These are phyloP conservation scores for Xylota sylvarum DNA, from an alignment of 2,888 invertebrate genomes.

Conservation along the genomic window DNA sequence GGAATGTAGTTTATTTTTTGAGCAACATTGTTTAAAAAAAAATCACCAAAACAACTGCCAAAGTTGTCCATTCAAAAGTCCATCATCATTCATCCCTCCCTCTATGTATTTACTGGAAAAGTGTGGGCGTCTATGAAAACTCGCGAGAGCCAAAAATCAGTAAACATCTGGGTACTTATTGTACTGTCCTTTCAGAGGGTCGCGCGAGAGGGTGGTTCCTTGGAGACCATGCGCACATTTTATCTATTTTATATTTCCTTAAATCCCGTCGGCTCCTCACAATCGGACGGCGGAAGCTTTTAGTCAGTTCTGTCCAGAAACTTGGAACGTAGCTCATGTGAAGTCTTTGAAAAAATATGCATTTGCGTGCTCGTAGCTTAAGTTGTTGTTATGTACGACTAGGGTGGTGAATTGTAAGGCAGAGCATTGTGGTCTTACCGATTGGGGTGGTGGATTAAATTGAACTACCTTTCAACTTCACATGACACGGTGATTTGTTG, in stretches of 20 bases:
- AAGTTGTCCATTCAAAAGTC: slow-evolving; percentile 50
- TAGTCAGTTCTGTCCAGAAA: slow-evolving; percentile 42
- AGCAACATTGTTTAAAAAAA: slow-evolving; percentile 2
- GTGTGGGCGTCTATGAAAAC: slow-evolving; percentile 52
- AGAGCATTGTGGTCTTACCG: neutral
- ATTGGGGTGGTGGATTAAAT: slow-evolving; percentile 35
- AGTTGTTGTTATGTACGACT: neutral
- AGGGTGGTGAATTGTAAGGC: slow-evolving; percentile 18
- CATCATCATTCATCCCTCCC: slow-evolving; percentile 34
- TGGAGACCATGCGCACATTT: slow-evolving; percentile 68
- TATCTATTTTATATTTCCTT: slow-evolving; percentile 47
- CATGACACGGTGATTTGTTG: slow-evolving; percentile 69
- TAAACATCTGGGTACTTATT: slow-evolving; percentile 45
- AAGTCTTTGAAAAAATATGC: slow-evolving; percentile 4
- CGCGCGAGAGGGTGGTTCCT: slow-evolving; percentile 44
- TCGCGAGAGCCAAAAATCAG: slow-evolving; percentile 35
- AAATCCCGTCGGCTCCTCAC: slow-evolving; percentile 32
- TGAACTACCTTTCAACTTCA: slow-evolving; percentile 61
- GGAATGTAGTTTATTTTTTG: neutral
- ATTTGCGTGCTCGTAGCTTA: neutral
- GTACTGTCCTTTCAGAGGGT: slow-evolving; percentile 14
- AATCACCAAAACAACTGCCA: slow-evolving; percentile 6
- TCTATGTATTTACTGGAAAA: slow-evolving; percentile 20
- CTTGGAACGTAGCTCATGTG: slow-evolving; percentile 1
- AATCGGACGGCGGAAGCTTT: slow-evolving; percentile 43